Evolutionary conservation across 2,888 invertebrate genomes (phyloP).

Genomic region (Hirudinaria manillensis): DNA sequence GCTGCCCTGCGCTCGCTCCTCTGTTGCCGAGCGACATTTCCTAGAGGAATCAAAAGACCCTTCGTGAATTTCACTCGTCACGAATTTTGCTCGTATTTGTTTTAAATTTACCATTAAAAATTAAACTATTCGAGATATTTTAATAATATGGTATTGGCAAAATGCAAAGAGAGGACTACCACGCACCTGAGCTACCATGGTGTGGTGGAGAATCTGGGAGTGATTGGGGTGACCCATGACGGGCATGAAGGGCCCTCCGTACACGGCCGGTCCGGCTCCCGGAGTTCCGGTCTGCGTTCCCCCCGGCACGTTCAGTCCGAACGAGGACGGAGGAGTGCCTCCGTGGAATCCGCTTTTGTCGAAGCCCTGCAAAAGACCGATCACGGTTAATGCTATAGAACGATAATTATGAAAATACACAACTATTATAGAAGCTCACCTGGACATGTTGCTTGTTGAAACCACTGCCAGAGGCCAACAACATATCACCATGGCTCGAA

Average conservation of each 20-base stretch:
- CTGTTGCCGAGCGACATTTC: conserved; percentile 10
- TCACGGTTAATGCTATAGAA: background rate
- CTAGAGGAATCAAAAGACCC: background rate
- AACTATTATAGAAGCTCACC: conserved; percentile 11
- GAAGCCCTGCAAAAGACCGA: conserved; percentile 22
- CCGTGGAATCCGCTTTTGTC: conserved; percentile 33
- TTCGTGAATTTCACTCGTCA: too few relatives aligned
- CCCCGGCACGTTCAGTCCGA: conserved; percentile 28
- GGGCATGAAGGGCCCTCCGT: conserved; percentile 31
- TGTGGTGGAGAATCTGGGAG: conserved; percentile 32
- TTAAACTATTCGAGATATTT: too few relatives aligned
- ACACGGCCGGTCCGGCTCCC: conserved; percentile 27
- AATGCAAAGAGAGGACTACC: background rate
- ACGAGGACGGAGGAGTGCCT: conserved; percentile 32
- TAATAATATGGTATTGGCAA: too few relatives aligned
- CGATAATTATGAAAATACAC: background rate
- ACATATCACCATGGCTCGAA: conserved; percentile 22
- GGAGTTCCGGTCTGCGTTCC: conserved; percentile 13
- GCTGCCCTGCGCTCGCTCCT: conserved; percentile 21
- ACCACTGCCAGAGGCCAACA: conserved; percentile 24
- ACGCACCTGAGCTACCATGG: conserved; percentile 27
- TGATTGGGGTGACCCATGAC: conserved; percentile 23
- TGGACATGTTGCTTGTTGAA: conserved; percentile 32
- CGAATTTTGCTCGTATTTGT: too few relatives aligned
- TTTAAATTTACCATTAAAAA: too few relatives aligned